phyloP scores from a whole-genome alignment of 2,797 vertebrate species.

The Artibeus lituratus region DNA sequence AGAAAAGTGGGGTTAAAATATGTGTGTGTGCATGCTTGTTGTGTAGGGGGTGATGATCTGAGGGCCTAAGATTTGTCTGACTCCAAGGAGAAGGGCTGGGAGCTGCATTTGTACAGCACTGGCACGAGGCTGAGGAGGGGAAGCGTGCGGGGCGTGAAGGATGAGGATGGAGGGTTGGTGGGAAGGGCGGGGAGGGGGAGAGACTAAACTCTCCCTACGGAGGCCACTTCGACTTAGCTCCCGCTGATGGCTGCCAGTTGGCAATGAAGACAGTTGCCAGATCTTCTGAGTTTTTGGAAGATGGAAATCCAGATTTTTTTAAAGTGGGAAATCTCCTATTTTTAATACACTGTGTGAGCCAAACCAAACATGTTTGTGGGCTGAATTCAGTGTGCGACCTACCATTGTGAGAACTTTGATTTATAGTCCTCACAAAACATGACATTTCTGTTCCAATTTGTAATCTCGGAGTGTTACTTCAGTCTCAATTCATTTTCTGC shows the following conservation, averaged over 20 bases:
- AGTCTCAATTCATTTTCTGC: slow-evolving; percentile 18
- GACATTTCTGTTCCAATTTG: slow-evolving; percentile 61
- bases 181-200: background rate
- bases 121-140: background rate
- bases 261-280: slow-evolving; percentile 45
- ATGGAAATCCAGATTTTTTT: slow-evolving; percentile 63
- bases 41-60: background rate
- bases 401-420: slow-evolving; percentile 65
- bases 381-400: slow-evolving; percentile 62
- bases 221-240: background rate
- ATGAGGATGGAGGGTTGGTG: background rate
- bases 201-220: background rate
- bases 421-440: slow-evolving; percentile 64
- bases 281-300: slow-evolving; percentile 60
- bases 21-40: background rate
- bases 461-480: slow-evolving; percentile 24
- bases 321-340: slow-evolving; percentile 69
- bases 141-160: background rate
- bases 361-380: slow-evolving; percentile 69
- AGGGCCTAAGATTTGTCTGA: background rate
- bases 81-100: background rate
- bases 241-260: slow-evolving; percentile 48
- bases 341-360: slow-evolving; percentile 67
- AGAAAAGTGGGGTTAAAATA: background rate
- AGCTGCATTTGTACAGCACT: background rate